These are phyloP conservation scores for Lissocephala sabroskyi DNA, from an alignment of 2,888 invertebrate species.

Conservation along the genomic window DNA sequence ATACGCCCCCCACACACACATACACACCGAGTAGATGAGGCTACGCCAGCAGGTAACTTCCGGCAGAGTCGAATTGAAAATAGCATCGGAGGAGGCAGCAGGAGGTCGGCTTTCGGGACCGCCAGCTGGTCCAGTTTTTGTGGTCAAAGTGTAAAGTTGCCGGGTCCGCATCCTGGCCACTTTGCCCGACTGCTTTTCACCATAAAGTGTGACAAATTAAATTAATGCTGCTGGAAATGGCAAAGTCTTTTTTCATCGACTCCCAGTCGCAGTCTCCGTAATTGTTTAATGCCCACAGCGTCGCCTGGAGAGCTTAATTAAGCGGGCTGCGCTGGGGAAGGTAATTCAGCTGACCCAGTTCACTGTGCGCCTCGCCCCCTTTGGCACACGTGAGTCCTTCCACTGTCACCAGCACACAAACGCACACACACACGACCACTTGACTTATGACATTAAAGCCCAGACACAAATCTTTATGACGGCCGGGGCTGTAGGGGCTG, in stretches of 20 bases:
- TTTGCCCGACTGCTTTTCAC: conserved; percentile 34
- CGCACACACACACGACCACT: conserved; percentile 43
- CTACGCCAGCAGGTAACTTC: conserved; percentile 67
- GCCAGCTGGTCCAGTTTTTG: conserved; percentile 56
- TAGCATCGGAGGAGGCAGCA: conserved; percentile 33
- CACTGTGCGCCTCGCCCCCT: not conserved
- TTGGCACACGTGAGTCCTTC: conserved; percentile 36
- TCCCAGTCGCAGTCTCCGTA: conserved; percentile 40
- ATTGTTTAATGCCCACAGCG: conserved; percentile 64
- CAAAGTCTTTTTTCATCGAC: conserved; percentile 38
- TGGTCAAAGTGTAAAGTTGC: conserved; percentile 50
- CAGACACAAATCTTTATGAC: conserved; percentile 63
- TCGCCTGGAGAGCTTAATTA: conserved; percentile 37
- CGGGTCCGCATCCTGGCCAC: not conserved
- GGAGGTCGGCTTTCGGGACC: conserved; percentile 7
- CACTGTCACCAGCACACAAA: conserved; percentile 44
- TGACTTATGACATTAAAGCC: conserved; percentile 58
- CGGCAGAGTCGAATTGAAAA: conserved; percentile 64
- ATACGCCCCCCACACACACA: too few species aligned
- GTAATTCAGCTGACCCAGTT: not conserved
- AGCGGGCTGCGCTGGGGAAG: conserved; percentile 7
- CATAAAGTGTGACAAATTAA: conserved; percentile 64
- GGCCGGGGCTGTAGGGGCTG: not conserved
- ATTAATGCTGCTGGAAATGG: conserved; percentile 57
- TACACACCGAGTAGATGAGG: too few species aligned